phyloP scores from a whole-genome alignment of 2,888 invertebrate genomes.

The Lamellibrachia columna region DNA sequence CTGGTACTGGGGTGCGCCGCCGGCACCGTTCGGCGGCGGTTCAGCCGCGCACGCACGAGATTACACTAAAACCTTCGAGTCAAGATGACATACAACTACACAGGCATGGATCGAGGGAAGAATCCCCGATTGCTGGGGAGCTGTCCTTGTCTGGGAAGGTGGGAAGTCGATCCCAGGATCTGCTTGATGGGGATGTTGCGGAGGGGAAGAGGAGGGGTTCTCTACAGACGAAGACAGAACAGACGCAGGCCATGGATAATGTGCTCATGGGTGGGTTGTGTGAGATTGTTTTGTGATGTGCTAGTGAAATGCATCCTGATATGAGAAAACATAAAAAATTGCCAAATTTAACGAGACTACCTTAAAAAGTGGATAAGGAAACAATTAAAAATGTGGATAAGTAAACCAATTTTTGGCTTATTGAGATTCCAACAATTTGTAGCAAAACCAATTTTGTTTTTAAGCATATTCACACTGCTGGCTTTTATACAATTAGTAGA shows the following conservation, averaged over 20 bases:
- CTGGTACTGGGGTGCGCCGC: slow-evolving; percentile 8
- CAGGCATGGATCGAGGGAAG: slow-evolving; percentile 11
- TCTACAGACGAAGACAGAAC: slow-evolving; percentile 30
- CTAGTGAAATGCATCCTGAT: neutral
- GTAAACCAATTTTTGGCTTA: no score
- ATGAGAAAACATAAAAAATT: no score
- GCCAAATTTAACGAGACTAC: no score
- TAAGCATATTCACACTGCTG: no score
- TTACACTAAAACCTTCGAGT: slow-evolving; percentile 26
- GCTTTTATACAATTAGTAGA: no score
- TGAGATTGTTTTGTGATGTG: neutral
- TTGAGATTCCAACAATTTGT: no score
- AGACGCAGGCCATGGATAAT: slow-evolving; percentile 38
- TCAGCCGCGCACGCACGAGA: slow-evolving; percentile 38
- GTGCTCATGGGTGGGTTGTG: slow-evolving; percentile 36
- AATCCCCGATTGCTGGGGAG: neutral
- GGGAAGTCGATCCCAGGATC: neutral
- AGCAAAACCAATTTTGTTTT: no score
- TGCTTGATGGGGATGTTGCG: neutral
- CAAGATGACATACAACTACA: slow-evolving; percentile 38
- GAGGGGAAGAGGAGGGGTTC: slow-evolving; percentile 22
- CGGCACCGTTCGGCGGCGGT: slow-evolving; percentile 37
- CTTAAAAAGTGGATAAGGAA: no score
- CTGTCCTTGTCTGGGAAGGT: neutral
- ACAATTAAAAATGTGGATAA: no score